These are phyloP conservation scores for Acleris emargana DNA, from an alignment of 2,888 invertebrate species.

Conservation along the genomic window DNA sequence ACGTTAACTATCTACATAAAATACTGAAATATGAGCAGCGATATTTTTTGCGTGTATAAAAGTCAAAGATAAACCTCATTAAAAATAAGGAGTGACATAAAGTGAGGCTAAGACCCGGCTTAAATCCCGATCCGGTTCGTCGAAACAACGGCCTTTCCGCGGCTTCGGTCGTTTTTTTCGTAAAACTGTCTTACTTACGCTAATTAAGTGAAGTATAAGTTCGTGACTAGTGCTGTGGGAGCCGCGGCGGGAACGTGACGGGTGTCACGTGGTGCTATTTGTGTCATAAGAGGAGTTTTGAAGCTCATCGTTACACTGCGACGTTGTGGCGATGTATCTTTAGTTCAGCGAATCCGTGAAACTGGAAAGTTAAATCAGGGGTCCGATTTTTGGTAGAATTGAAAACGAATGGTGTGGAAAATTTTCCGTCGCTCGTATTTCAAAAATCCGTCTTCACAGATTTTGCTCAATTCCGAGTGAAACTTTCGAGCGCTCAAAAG, in stretches of 20 bases:
- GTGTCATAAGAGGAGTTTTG: slow-evolving; percentile 49
- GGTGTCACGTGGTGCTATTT: slow-evolving; percentile 46
- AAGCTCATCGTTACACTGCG: not conserved
- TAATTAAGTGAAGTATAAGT: slow-evolving; percentile 83
- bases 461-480: too few relatives aligned
- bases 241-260: slow-evolving; percentile 64
- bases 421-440: too few relatives aligned
- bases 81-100: slow-evolving; percentile 73
- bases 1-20: slow-evolving; percentile 31
- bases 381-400: too few relatives aligned
- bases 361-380: too few relatives aligned
- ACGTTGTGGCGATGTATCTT: not conserved
- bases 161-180: slow-evolving; percentile 68
- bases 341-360: too few relatives aligned
- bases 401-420: too few relatives aligned
- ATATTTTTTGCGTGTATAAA: slow-evolving; percentile 52
- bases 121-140: slow-evolving; percentile 70
- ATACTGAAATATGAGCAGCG: slow-evolving; percentile 26
- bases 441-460: too few relatives aligned
- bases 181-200: slow-evolving; percentile 81
- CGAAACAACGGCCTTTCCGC: slow-evolving; percentile 65
- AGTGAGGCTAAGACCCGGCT: slow-evolving; percentile 62
- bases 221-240: slow-evolving; percentile 80
- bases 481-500: too few relatives aligned
- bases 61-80: slow-evolving; percentile 63